Evolutionary conservation across 2,888 invertebrate genomes (phyloP).

Genomic region (Crocallis elinguaria): DNA sequence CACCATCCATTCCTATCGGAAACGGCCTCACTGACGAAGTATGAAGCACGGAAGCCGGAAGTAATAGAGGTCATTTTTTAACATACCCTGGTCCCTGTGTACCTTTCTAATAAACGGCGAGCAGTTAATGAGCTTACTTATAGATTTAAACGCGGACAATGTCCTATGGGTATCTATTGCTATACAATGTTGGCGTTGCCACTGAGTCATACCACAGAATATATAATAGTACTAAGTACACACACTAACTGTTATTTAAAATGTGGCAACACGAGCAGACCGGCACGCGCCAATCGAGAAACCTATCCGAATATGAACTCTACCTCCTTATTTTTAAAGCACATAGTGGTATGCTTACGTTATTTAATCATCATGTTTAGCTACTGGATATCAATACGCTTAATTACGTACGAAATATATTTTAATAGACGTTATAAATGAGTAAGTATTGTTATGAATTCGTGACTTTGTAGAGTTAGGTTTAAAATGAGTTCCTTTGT

Average conservation of each 20-base stretch:
- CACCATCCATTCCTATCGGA: slow-evolving; percentile 37
- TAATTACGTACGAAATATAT: neutral
- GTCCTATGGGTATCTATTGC: too few species aligned
- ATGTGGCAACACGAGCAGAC: slow-evolving; percentile 4
- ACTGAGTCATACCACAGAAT: too few species aligned
- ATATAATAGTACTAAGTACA: too few species aligned
- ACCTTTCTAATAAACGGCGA: slow-evolving; percentile 43
- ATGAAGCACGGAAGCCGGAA: slow-evolving; percentile 51
- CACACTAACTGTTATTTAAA: neutral
- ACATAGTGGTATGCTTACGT: neutral
- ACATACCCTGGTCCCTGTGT: too few species aligned
- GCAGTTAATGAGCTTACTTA: slow-evolving; percentile 50
- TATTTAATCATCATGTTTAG: neutral
- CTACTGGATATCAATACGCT: neutral
- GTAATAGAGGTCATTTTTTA: slow-evolving; percentile 49
- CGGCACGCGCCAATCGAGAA: slow-evolving; percentile 7
- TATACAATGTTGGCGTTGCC: too few species aligned
- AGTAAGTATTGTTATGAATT: neutral
- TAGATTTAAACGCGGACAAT: slow-evolving; percentile 50
- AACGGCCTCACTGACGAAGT: slow-evolving; percentile 48
- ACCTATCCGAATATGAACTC: neutral
- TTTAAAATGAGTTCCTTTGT: neutral
- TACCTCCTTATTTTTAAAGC: neutral
- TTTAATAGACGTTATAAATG: neutral
- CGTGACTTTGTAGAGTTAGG: neutral